A percentile compares a stretch with the other conserved stretches of the same genome.
Conservation (phyloP, 2,797 vertebrate species). For the Tinamus major region DNA sequence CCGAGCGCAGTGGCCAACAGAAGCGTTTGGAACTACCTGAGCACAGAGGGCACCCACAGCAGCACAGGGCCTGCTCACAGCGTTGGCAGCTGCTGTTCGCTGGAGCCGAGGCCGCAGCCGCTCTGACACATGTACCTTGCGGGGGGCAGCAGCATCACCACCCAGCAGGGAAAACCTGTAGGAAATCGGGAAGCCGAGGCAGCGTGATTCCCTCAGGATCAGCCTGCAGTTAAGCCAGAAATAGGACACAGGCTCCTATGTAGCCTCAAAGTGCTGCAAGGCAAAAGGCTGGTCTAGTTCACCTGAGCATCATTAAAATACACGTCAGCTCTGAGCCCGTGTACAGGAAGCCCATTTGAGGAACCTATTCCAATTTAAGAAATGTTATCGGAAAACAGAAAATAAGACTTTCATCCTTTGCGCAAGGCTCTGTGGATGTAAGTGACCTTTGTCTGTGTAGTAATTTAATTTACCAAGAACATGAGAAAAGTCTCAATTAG, state of each 20-base stretch:
- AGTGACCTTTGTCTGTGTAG: conserved; percentile 10
- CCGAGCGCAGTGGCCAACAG: background rate
- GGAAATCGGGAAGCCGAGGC: background rate
- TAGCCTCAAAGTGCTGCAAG: background rate
- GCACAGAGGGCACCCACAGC: background rate
- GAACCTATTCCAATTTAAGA: background rate
- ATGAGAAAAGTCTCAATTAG: conserved; percentile 11
- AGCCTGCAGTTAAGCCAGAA: background rate
- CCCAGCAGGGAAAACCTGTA: background rate
- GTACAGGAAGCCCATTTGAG: background rate
- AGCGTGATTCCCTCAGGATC: conserved; percentile 6
- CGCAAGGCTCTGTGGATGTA: background rate
- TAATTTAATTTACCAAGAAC: conserved; percentile 46
- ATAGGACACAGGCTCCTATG: background rate
- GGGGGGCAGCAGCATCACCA: background rate
- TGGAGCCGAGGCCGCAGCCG: background rate
- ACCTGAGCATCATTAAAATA: background rate
- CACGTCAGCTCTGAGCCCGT: background rate
- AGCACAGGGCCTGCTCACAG: accelerated
- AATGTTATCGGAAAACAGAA: background rate
- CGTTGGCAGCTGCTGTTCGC: background rate
- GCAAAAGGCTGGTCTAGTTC: background rate
- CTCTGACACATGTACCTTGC: accelerated
- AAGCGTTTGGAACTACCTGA: background rate
- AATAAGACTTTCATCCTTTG: background rate